These are phyloP conservation scores for Drosophila mayri DNA, from an alignment of 1,140 invertebrate species.

Conservation along the genomic window DNA sequence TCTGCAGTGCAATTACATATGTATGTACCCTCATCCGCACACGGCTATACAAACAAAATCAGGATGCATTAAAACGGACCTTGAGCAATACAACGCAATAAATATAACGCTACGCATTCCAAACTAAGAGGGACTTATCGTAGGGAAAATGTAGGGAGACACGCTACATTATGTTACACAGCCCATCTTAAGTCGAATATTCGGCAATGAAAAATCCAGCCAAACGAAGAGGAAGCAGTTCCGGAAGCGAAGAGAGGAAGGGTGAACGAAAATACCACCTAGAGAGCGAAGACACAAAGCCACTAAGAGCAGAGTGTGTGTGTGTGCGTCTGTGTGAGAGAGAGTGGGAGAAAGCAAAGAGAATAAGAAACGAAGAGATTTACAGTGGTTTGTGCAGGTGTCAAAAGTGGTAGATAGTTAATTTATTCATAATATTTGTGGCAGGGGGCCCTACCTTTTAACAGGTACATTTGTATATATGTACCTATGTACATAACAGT, in stretches of 20 bases:
- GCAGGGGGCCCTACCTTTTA: not conserved
- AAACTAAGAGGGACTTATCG: conserved; percentile 64
- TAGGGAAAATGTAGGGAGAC: conserved; percentile 46
- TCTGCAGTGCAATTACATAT: conserved; percentile 41
- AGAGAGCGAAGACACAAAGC: conserved; percentile 19
- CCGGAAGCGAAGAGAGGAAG: conserved; percentile 8
- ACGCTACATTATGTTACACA: conserved; percentile 49
- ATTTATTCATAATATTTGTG: conserved; percentile 61
- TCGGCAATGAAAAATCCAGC: conserved; percentile 68
- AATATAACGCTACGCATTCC: conserved; percentile 53
- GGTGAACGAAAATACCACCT: conserved; percentile 14
- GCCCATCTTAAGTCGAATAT: conserved; percentile 52
- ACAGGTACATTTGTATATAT: conserved; percentile 30
- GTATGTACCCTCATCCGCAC: conserved; percentile 44
- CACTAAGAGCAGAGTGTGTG: not conserved
- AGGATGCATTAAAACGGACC: conserved; percentile 73
- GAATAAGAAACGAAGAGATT: conserved; percentile 15
- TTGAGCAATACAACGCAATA: no score
- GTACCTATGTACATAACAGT: conserved; percentile 18
- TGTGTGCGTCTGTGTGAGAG: not conserved
- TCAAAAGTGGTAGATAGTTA: conserved; percentile 57
- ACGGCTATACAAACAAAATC: conserved; percentile 67
- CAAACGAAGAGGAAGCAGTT: conserved; percentile 58
- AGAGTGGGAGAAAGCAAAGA: not conserved
- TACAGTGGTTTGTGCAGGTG: conserved; percentile 54